These are phyloP conservation scores for Platorchestia sp. DNA, from an alignment of 1,140 invertebrate species.

Conservation along the genomic window DNA sequence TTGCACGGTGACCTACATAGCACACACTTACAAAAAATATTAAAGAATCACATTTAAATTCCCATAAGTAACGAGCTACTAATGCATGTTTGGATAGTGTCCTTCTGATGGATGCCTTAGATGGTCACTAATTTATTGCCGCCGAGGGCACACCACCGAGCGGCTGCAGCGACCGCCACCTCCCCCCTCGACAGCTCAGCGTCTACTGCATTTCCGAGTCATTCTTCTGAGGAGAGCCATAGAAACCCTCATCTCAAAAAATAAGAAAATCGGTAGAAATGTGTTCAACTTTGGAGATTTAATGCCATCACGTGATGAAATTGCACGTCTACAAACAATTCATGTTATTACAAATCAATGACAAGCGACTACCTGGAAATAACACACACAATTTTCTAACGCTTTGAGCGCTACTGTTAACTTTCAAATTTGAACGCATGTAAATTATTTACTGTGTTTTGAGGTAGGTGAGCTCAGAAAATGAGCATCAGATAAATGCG, in stretches of 20 bases:
- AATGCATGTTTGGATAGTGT: not conserved
- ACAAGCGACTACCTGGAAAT: not conserved
- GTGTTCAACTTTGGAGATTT: too few species aligned
- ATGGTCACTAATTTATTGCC: not conserved
- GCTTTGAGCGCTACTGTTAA: too few species aligned
- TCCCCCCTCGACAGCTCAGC: not conserved
- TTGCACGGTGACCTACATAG: not conserved
- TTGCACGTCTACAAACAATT: not conserved
- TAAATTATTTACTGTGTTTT: too few species aligned
- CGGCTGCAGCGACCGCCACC: not conserved
- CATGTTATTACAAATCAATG: not conserved
- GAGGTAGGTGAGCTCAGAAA: too few species aligned
- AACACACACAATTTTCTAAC: not conserved
- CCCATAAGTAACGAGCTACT: not conserved
- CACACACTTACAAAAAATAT: not conserved
- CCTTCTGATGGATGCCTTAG: not conserved
- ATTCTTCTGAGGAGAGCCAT: not conserved
- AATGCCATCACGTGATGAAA: not conserved
- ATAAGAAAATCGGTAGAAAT: not conserved
- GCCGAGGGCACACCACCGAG: not conserved
- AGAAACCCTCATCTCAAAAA: not conserved
- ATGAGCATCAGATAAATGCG: too few species aligned
- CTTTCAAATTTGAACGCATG: too few species aligned
- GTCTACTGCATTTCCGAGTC: not conserved
- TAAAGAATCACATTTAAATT: not conserved